Conservation (phyloP, 2,888 invertebrate genomes). For the Thymelicus sylvestris region DNA sequence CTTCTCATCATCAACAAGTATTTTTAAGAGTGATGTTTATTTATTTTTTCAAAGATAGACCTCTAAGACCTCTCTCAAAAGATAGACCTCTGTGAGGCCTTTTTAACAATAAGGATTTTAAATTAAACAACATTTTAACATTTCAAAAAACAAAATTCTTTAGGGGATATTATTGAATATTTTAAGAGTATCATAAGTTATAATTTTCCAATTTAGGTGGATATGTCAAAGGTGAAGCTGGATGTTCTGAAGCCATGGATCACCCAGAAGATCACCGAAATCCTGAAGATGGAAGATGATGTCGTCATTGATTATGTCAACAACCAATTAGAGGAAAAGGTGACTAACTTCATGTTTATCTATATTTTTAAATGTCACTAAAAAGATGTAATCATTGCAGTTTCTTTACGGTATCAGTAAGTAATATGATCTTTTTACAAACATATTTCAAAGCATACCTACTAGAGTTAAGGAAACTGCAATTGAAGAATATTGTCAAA, state of each 20-base stretch:
- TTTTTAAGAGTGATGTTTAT: too few species aligned
- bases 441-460: conserved; percentile 11
- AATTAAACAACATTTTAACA: too few species aligned
- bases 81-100: too few species aligned
- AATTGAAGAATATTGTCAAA: conserved; percentile 73
- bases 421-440: conserved; percentile 15
- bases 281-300: conserved; percentile 99
- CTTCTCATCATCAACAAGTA: too few species aligned
- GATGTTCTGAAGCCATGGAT: conserved; percentile 99
- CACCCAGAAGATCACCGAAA: conserved; percentile 97
- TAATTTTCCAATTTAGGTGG: conserved; percentile 85
- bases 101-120: too few species aligned
- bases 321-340: conserved; percentile 98
- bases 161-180: too few species aligned
- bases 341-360: conserved; percentile 66
- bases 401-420: conserved; percentile 63
- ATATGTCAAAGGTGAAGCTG: conserved; percentile 99
- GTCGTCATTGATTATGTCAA: conserved; percentile 99
- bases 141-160: too few species aligned
- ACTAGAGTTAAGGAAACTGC: conserved; percentile 66
- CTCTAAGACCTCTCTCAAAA: too few species aligned
- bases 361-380: conserved; percentile 54
- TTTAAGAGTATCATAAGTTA: too few species aligned
- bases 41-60: too few species aligned
- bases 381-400: conserved; percentile 82